Evolutionary conservation across 1,140 invertebrate species (phyloP).

Genomic region (Ganaspis sp.): DNA sequence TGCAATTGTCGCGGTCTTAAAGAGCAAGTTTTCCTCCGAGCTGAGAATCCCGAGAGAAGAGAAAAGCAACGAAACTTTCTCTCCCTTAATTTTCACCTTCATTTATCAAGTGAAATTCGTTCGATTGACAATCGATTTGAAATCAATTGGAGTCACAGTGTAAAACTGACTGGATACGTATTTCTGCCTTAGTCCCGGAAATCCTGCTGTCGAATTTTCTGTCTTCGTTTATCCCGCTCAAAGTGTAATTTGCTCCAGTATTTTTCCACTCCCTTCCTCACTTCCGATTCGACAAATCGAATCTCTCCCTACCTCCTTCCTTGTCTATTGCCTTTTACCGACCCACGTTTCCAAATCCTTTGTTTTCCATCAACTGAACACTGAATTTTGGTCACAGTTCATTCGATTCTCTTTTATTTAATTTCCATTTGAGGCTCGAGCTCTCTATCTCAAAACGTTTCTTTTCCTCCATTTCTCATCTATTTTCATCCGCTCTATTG

Average conservation of each 20-base stretch:
- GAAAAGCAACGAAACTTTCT: not conserved
- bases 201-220: slow-evolving; percentile 47
- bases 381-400: slow-evolving; percentile 69
- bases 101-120: slow-evolving; percentile 74
- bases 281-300: slow-evolving; percentile 21
- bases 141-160: slow-evolving; percentile 72
- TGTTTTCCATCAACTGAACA: slow-evolving; percentile 66
- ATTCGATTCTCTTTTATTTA: slow-evolving; percentile 66
- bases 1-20: slow-evolving; percentile 69
- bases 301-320: slow-evolving; percentile 30
- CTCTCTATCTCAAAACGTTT: slow-evolving; percentile 40
- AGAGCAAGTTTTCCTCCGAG: slow-evolving; percentile 54
- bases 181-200: slow-evolving; percentile 62
- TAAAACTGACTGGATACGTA: slow-evolving; percentile 75
- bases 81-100: slow-evolving; percentile 42
- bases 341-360: slow-evolving; percentile 47
- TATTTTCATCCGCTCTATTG: slow-evolving; percentile 2
- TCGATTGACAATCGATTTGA: slow-evolving; percentile 73
- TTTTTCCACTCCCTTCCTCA: slow-evolving; percentile 40
- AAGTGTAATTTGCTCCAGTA: slow-evolving; percentile 37
- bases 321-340: slow-evolving; percentile 44
- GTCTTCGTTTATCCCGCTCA: slow-evolving; percentile 44
- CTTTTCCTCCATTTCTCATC: slow-evolving; percentile 37
- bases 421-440: slow-evolving; percentile 58
- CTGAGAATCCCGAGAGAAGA: slow-evolving; percentile 23